Percentiles rank a stretch among this genome's conserved stretches.
phyloP scores from a whole-genome alignment of 2,113 vertebrate species.

The Hippocampus guttulatus region DNA sequence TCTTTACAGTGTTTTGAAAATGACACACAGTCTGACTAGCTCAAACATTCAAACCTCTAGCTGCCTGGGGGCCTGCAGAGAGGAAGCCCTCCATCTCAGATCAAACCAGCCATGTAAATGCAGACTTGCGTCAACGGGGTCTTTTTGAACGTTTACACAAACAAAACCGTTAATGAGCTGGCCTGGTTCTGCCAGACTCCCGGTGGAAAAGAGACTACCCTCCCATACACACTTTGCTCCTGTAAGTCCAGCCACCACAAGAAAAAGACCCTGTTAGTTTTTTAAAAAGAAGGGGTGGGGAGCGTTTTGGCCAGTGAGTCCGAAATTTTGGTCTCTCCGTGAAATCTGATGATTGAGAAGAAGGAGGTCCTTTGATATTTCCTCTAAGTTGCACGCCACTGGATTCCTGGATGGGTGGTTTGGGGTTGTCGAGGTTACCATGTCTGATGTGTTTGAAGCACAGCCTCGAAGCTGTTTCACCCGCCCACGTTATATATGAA shows the following conservation, averaged over 20 bases:
- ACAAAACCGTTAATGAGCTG: slow-evolving; percentile 68
- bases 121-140: slow-evolving; percentile 56
- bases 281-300: slow-evolving; percentile 15
- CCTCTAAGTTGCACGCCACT: slow-evolving; percentile 29
- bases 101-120: slow-evolving; percentile 67
- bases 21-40: slow-evolving; percentile 40
- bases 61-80: slow-evolving; percentile 29
- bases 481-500: background rate
- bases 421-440: slow-evolving; percentile 37
- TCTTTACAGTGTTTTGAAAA: slow-evolving; percentile 23
- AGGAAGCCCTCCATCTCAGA: slow-evolving; percentile 67
- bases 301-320: slow-evolving; percentile 37
- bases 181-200: slow-evolving; percentile 40
- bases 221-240: slow-evolving; percentile 44
- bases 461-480: slow-evolving; percentile 18
- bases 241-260: slow-evolving; percentile 44
- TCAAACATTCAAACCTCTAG: slow-evolving; percentile 18
- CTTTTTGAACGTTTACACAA: slow-evolving; percentile 68
- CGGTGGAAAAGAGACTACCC: slow-evolving; percentile 54
- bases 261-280: slow-evolving; percentile 57
- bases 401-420: slow-evolving; percentile 40
- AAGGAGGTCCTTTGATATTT: slow-evolving; percentile 68
- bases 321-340: slow-evolving; percentile 43
- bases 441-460: slow-evolving; percentile 56
- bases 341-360: slow-evolving; percentile 60